Evolutionary conservation across 2,797 vertebrate species (phyloP).

Genomic region (Sphaeramia orbicularis): DNA sequence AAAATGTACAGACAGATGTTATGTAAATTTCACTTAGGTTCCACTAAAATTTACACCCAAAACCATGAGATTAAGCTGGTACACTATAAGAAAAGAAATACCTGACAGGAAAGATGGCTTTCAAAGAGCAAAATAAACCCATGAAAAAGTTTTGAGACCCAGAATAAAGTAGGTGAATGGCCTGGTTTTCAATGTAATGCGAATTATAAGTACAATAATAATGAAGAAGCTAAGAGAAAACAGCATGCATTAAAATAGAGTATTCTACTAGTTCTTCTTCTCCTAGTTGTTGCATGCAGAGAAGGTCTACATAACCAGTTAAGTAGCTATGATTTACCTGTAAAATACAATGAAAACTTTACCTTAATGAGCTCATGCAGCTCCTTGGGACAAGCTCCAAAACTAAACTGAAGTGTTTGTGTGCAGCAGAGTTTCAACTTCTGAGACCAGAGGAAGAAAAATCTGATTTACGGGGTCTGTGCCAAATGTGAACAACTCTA

Average conservation of each 20-base stretch:
- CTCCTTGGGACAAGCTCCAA: conserved; percentile 55
- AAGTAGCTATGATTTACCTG: too few relatives aligned
- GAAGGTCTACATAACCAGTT: too few relatives aligned
- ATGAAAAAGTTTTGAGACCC: too few relatives aligned
- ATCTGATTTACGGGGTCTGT: conserved; percentile 80
- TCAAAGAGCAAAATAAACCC: too few relatives aligned
- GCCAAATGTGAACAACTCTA: conserved; percentile 66
- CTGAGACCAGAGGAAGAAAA: conserved; percentile 61
- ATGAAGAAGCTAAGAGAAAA: conserved; percentile 3
- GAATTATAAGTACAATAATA: conserved; percentile 25
- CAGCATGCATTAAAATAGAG: background rate
- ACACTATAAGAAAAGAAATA: too few relatives aligned
- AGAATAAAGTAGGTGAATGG: conserved; percentile 56
- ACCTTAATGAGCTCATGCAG: conserved; percentile 36
- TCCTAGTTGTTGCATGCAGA: too few relatives aligned
- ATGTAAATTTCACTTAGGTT: too few relatives aligned
- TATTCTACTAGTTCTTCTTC: too few relatives aligned
- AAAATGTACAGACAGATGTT: background rate
- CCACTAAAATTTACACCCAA: too few relatives aligned
- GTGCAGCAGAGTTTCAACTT: conserved; percentile 34
- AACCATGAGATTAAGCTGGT: background rate
- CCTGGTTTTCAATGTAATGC: conserved; percentile 35
- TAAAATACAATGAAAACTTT: conserved; percentile 13
- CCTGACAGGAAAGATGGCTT: too few relatives aligned
- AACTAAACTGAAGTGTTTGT: conserved; percentile 41